Evolutionary conservation across 2,113 vertebrate genomes (phyloP).

Genomic region (Mobula birostris): DNA sequence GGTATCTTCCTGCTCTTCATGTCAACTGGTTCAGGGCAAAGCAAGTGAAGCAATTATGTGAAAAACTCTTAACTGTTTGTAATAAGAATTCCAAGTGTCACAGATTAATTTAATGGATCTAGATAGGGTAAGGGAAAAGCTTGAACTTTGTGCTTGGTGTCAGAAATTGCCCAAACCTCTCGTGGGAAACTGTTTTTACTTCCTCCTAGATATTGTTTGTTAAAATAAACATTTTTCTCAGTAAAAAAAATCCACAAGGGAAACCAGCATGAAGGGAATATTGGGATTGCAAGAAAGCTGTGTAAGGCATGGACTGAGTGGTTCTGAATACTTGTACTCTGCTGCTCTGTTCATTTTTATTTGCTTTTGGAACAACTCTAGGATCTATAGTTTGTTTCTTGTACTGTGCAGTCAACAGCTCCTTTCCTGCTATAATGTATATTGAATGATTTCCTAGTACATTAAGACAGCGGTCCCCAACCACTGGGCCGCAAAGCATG

Average conservation of each 20-base stretch:
- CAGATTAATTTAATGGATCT: not conserved
- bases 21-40: not conserved
- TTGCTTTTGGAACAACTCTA: not conserved
- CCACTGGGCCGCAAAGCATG: too few species aligned
- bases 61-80: not conserved
- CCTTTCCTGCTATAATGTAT: too few species aligned
- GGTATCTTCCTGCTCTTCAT: not conserved
- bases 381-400: too few species aligned
- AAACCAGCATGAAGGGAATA: not conserved
- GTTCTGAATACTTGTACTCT: not conserved
- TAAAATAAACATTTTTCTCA: constrained; percentile 22
- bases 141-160: constrained; percentile 24
- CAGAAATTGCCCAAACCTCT: constrained; percentile 4
- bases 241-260: not conserved
- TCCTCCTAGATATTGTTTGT: not conserved
- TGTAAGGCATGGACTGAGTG: not conserved
- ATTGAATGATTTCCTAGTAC: too few species aligned
- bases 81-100: not conserved
- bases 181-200: not conserved
- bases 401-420: too few species aligned
- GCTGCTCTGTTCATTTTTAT: not conserved
- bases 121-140: not conserved
- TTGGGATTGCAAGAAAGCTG: too few species aligned
- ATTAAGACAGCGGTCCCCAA: too few species aligned
- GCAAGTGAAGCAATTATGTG: not conserved